Conservation (phyloP, 2,888 invertebrate species). For the Melolontha melolontha region DNA sequence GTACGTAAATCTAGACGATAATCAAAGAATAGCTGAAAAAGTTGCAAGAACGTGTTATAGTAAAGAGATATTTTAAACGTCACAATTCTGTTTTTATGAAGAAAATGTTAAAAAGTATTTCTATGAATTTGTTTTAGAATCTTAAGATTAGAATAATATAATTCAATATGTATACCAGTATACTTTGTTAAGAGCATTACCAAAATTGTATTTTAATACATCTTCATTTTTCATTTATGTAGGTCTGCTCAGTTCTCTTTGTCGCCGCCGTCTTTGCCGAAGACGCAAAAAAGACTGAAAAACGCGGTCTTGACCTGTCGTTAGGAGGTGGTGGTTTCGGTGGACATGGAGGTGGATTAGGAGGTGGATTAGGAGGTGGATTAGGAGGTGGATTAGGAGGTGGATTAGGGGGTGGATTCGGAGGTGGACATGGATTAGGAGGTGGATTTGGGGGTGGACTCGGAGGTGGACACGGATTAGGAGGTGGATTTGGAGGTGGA, state of each 20-base stretch:
- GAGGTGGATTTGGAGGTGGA: slow-evolving; percentile 31
- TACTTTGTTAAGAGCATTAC: too few species aligned
- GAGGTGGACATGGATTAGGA: slow-evolving; percentile 25
- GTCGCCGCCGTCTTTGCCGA: slow-evolving; percentile 33
- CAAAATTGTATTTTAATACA: too few species aligned
- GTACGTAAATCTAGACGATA: too few species aligned
- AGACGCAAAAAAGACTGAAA: slow-evolving; percentile 42
- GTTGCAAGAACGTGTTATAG: too few species aligned
- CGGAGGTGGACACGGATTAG: slow-evolving; percentile 28
- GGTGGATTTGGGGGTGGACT: slow-evolving; percentile 38
- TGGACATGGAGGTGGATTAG: slow-evolving; percentile 21
- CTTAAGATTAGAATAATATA: too few species aligned
- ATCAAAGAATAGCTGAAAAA: too few species aligned
- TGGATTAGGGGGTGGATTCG: slow-evolving; percentile 27
- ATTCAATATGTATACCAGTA: too few species aligned
- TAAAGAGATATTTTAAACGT: too few species aligned
- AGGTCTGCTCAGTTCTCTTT: slow-evolving; percentile 43
- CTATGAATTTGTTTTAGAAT: too few species aligned
- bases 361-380: too few species aligned
- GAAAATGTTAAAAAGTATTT: too few species aligned
- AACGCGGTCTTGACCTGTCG: slow-evolving; percentile 40
- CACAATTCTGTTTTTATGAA: too few species aligned
- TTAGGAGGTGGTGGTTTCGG: slow-evolving; percentile 41
- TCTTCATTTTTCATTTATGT: neutral
- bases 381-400: slow-evolving; percentile 20